Conservation (phyloP, 37 sponge, comb jelly and placozoan genomes). For the Aplysina aerophoba region DNA sequence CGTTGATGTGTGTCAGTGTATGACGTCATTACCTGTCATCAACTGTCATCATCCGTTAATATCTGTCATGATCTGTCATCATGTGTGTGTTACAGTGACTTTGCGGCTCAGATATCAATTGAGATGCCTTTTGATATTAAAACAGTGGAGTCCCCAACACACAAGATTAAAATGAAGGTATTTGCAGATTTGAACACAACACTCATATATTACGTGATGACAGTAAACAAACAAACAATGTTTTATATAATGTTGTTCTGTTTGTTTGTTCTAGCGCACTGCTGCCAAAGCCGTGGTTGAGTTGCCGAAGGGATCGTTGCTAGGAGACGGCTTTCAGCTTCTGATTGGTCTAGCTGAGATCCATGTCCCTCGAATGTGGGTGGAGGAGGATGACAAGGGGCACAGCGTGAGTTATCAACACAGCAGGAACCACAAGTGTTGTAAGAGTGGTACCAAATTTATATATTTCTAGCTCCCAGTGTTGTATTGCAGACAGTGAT, state of each 20-base stretch:
- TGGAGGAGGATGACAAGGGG: conserved; percentile 84
- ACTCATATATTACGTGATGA: not conserved
- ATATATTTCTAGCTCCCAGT: too few species aligned
- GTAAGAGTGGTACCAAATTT: too few species aligned
- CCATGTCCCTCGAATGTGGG: conserved; percentile 99
- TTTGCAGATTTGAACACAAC: not conserved
- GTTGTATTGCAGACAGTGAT: too few species aligned
- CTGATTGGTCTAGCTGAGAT: conserved; percentile 90
- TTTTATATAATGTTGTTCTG: too few species aligned
- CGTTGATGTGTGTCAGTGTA: too few species aligned
- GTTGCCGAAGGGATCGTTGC: conserved; percentile 57
- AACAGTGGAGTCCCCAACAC: conserved; percentile 81
- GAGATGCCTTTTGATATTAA: conserved; percentile 98
- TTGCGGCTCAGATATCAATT: conserved; percentile 73
- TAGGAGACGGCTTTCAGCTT: conserved; percentile 88
- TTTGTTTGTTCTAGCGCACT: conserved; percentile 71
- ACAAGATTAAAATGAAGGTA: conserved; percentile 90
- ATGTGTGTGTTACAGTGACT: too few species aligned
- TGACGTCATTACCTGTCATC: too few species aligned
- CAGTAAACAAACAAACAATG: too few species aligned
- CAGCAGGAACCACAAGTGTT: too few species aligned
- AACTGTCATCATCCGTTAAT: too few species aligned
- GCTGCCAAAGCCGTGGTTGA: conserved; percentile 88
- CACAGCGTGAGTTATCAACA: conserved; percentile 55
- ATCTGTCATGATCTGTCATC: too few species aligned